These are phyloP conservation scores for Calvadosia cruxmelitensis DNA, from an alignment of 30 jellyfish, hydroid and myxozoan species.

Conservation along the genomic window DNA sequence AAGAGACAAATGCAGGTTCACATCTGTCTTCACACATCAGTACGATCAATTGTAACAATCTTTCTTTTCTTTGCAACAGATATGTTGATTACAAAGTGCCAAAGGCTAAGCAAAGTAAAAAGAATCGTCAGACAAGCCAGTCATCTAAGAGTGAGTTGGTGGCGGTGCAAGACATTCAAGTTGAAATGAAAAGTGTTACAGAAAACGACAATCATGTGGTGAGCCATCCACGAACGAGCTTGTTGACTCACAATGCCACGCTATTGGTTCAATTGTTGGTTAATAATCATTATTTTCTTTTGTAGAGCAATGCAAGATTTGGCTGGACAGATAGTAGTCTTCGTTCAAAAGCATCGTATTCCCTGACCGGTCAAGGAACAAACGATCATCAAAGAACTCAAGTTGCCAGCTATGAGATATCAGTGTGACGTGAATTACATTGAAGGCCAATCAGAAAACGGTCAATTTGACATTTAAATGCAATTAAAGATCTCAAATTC, in stretches of 20 bases:
- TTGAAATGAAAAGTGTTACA: neutral
- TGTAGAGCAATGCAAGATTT: neutral
- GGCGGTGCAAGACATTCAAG: neutral
- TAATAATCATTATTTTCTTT: neutral
- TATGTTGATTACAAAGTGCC: constrained; percentile 69
- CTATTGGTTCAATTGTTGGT: too few relatives aligned
- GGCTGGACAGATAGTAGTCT: neutral
- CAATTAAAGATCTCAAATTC: too few relatives aligned
- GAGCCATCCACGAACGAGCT: too few relatives aligned
- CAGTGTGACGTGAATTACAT: too few relatives aligned
- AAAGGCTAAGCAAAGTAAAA: constrained; percentile 13
- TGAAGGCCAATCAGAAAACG: too few relatives aligned
- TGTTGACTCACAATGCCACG: too few relatives aligned
- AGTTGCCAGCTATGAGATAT: neutral
- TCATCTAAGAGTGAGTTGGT: neutral
- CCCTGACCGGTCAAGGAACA: neutral
- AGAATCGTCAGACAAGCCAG: neutral
- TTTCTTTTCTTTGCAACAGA: too few relatives aligned
- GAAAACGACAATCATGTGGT: neutral
- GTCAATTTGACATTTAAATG: too few relatives aligned
- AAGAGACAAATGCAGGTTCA: too few relatives aligned
- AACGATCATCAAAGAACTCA: neutral
- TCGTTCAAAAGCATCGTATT: neutral
- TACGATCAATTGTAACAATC: too few relatives aligned
- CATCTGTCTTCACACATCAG: too few relatives aligned